Evolutionary conservation across 2,888 invertebrate genomes (phyloP).

Genomic region (Chromoteleia sp.): DNA sequence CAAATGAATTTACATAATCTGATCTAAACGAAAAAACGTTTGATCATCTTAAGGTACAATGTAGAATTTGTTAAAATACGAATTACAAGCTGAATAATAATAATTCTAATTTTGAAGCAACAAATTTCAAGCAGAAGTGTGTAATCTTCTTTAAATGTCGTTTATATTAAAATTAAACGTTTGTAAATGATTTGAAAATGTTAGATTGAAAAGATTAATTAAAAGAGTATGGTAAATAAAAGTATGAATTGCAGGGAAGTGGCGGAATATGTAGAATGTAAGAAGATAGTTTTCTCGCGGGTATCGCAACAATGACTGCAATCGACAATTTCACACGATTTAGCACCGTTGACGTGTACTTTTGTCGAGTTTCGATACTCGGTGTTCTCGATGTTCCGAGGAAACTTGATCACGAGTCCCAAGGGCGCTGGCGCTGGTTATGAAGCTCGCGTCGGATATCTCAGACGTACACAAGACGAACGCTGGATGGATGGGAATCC

Average conservation of each 20-base stretch:
- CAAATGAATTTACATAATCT: too few relatives aligned
- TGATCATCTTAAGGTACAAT: too few relatives aligned
- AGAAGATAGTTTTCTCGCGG: constrained; percentile 73
- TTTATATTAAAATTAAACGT: too few relatives aligned
- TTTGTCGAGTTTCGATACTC: constrained; percentile 65
- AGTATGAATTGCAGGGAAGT: neutral
- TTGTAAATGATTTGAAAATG: too few relatives aligned
- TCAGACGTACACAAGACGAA: constrained; percentile 65
- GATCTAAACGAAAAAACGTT: too few relatives aligned
- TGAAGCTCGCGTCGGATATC: constrained; percentile 62
- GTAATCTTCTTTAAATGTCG: too few relatives aligned
- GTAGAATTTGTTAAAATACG: too few relatives aligned
- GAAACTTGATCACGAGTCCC: constrained; percentile 74
- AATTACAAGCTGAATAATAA: too few relatives aligned
- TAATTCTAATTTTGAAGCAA: too few relatives aligned
- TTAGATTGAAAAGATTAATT: too few relatives aligned
- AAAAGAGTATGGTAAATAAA: neutral
- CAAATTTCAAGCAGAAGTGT: too few relatives aligned
- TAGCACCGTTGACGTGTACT: constrained; percentile 44
- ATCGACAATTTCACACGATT: constrained; percentile 69
- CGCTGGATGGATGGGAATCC: constrained; percentile 78
- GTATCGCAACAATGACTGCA: constrained; percentile 74
- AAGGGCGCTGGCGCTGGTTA: constrained; percentile 71
- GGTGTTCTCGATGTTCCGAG: constrained; percentile 67
- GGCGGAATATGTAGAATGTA: neutral